phyloP scores from a whole-genome alignment of 2,113 vertebrate species.

The Ammodytes dubius region DNA sequence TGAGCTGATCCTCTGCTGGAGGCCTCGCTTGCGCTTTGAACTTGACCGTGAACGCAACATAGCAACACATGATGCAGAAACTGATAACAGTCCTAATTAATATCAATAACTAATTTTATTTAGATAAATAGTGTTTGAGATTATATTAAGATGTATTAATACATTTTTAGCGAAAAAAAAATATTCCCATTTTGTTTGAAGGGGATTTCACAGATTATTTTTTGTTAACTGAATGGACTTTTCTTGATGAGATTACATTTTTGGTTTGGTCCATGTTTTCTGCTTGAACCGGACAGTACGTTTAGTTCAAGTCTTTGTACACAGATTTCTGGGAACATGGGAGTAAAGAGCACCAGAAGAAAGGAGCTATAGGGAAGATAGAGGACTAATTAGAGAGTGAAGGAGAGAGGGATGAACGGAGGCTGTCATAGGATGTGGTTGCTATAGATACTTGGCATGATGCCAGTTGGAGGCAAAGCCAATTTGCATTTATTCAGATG shows the following conservation, averaged over 20 bases:
- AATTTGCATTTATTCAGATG: conserved; percentile 87
- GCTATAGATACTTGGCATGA: conserved; percentile 84
- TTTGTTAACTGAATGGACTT: neutral
- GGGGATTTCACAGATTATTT: neutral
- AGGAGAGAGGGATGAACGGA: conserved; percentile 63
- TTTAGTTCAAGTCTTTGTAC: conserved; percentile 31
- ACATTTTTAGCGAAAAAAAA: neutral
- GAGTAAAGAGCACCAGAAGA: conserved; percentile 42
- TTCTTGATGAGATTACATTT: neutral
- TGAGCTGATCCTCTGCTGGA: conserved; percentile 16
- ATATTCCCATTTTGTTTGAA: neutral
- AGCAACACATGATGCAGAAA: neutral
- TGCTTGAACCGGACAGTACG: neutral
- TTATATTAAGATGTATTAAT: neutral
- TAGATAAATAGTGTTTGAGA: neutral
- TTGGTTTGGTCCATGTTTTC: neutral
- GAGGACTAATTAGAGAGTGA: conserved; percentile 68
- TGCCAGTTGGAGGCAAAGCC: conserved; percentile 72
- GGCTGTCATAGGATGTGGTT: conserved; percentile 78
- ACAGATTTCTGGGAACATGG: conserved; percentile 44
- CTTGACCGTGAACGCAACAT: conserved; percentile 77
- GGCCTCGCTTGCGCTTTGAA: conserved; percentile 62
- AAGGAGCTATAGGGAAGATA: conserved; percentile 57
- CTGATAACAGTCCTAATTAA: neutral
- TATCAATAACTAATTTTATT: neutral